phyloP scores from a whole-genome alignment of 2,888 invertebrate genomes.

The Apodemia zela region DNA sequence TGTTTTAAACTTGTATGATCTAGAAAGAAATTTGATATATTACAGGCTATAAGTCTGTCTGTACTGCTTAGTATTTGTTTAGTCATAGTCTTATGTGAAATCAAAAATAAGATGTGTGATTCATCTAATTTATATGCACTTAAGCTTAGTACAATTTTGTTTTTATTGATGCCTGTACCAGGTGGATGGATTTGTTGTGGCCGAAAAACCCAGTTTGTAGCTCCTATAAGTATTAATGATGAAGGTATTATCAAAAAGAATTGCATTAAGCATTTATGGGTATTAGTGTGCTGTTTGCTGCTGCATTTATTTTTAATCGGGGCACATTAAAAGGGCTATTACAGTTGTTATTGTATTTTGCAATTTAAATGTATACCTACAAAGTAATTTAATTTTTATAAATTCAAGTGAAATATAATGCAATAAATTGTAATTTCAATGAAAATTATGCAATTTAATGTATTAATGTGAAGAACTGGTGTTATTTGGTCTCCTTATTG shows the following conservation, averaged over 20 bases:
- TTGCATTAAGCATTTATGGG: slow-evolving; percentile 24
- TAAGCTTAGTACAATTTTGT: slow-evolving; percentile 19
- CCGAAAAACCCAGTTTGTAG: slow-evolving; percentile 53
- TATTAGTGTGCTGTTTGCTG: slow-evolving; percentile 29
- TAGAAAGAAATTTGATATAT: background rate
- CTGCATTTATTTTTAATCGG: slow-evolving; percentile 18
- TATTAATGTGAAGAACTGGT: too few species aligned
- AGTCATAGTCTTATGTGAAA: background rate
- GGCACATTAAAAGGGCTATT: slow-evolving; percentile 21
- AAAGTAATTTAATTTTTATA: too few species aligned
- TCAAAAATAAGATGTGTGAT: background rate
- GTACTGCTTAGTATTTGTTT: background rate
- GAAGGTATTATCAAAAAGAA: slow-evolving; percentile 48
- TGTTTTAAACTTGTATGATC: background rate
- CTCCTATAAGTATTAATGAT: slow-evolving; percentile 47
- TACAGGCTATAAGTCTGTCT: background rate
- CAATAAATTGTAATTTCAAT: too few species aligned
- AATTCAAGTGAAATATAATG: too few species aligned
- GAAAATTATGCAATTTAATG: too few species aligned
- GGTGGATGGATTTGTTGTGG: slow-evolving; percentile 69
- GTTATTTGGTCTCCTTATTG: too few species aligned
- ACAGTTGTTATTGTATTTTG: slow-evolving; percentile 10
- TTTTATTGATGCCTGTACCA: slow-evolving; percentile 45
- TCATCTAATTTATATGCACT: background rate
- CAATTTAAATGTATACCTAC: too few species aligned